Percentiles rank a stretch among this genome's conserved stretches.
phyloP scores from a whole-genome alignment of 2,888 invertebrate species.

The Sipha maydis region DNA sequence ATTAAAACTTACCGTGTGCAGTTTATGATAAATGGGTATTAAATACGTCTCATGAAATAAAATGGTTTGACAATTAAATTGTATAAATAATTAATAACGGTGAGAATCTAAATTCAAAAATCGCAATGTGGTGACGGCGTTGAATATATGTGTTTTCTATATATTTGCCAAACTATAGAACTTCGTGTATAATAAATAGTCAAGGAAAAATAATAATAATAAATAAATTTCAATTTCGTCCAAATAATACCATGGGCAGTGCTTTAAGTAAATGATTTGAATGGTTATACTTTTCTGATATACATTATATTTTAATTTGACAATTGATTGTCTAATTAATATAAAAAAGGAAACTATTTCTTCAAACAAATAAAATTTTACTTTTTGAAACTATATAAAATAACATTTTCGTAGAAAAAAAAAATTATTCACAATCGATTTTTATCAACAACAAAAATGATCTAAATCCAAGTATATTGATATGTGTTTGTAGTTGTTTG shows the following conservation, averaged over 20 bases:
- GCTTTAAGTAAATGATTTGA: not conserved
- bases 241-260: not conserved
- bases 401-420: not conserved
- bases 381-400: not conserved
- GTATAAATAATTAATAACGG: not conserved
- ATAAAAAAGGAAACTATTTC: not conserved
- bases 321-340: not conserved
- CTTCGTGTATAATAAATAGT: not conserved
- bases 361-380: not conserved
- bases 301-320: not conserved
- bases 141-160: not conserved
- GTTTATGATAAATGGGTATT: not conserved
- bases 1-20: not conserved
- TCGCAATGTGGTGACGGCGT: not conserved
- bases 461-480: not conserved
- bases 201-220: not conserved
- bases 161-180: not conserved
- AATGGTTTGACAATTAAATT: not conserved
- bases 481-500: not conserved
- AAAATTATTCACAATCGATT: not conserved
- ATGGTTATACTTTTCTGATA: not conserved
- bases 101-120: not conserved
- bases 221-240: not conserved
- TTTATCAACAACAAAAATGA: not conserved
- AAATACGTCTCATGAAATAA: not conserved